Evolutionary conservation across 2,888 invertebrate species (phyloP).

Genomic region (Melinaea menophilus): DNA sequence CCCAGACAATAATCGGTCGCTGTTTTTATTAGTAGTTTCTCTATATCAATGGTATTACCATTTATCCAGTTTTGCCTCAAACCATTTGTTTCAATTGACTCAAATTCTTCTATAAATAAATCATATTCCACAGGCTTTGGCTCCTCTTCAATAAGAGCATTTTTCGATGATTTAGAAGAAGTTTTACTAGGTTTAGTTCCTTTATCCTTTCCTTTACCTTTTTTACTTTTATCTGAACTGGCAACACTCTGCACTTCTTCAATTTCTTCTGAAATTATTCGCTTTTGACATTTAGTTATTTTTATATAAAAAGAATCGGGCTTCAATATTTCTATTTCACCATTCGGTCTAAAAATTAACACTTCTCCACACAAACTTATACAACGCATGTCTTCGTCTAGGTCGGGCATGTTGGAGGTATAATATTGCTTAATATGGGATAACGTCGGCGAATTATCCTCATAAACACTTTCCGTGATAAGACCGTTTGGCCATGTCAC

Average conservation of each 20-base stretch:
- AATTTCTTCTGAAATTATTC: constrained; percentile 30
- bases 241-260: constrained; percentile 41
- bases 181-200: constrained; percentile 45
- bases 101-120: constrained; percentile 58
- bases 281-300: constrained; percentile 54
- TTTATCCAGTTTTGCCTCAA: constrained; percentile 53
- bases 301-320: constrained; percentile 58
- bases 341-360: constrained; percentile 54
- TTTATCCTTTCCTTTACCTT: constrained; percentile 46
- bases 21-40: constrained; percentile 58
- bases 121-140: constrained; percentile 43
- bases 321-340: constrained; percentile 52
- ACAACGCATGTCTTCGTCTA: constrained; percentile 61
- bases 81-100: constrained; percentile 55
- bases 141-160: constrained; percentile 36
- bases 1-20: constrained; percentile 65
- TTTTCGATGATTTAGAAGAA: constrained; percentile 47
- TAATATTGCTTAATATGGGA: constrained; percentile 65
- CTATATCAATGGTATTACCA: constrained; percentile 43
- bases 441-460: constrained; percentile 49
- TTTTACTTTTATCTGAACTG: constrained; percentile 51
- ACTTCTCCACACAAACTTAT: constrained; percentile 66
- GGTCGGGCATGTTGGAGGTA: constrained; percentile 33
- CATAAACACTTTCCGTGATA: constrained; percentile 60
- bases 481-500: constrained; percentile 70